A percentile compares a stretch with the other conserved stretches of the same genome.
These are phyloP conservation scores for Tiaroga cobitis DNA, from an alignment of 2,797 vertebrate genomes.

Conservation along the genomic window DNA sequence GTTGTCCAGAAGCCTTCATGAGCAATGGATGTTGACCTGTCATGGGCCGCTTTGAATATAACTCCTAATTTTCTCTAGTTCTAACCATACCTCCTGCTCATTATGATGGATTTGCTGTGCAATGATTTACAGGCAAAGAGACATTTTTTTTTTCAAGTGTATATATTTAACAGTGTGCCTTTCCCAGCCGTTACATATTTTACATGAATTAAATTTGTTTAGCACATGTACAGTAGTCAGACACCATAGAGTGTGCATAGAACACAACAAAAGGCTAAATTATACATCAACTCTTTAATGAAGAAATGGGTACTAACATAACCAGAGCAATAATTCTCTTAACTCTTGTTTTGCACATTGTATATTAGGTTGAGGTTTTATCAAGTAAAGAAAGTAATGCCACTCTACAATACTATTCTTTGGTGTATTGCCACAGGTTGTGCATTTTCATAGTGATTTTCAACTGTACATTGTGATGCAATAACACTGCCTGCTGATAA, in stretches of 20 bases:
- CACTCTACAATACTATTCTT: slow-evolving; percentile 34
- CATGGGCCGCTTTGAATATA: slow-evolving; percentile 41
- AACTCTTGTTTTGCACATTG: slow-evolving; percentile 73
- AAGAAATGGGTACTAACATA: slow-evolving; percentile 71
- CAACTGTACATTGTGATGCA: slow-evolving; percentile 1
- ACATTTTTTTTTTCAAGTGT: slow-evolving; percentile 53
- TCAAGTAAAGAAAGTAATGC: slow-evolving; percentile 55
- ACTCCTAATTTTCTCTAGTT: slow-evolving; percentile 34
- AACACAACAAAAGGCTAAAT: neutral
- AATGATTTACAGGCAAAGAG: slow-evolving; percentile 54
- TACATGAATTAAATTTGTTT: slow-evolving; percentile 48
- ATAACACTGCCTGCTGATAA: slow-evolving; percentile 38
- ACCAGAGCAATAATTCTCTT: slow-evolving; percentile 68
- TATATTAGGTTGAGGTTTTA: slow-evolving; percentile 60
- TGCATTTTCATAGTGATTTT: slow-evolving; percentile 46
- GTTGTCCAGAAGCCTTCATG: neutral
- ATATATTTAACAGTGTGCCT: slow-evolving; percentile 70
- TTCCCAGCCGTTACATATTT: slow-evolving; percentile 61
- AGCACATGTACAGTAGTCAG: slow-evolving; percentile 33
- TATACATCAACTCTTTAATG: slow-evolving; percentile 52
- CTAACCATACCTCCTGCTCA: slow-evolving; percentile 55
- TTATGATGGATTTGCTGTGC: slow-evolving; percentile 47
- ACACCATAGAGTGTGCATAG: neutral
- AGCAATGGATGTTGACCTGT: slow-evolving; percentile 2
- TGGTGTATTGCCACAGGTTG: slow-evolving; percentile 43